A percentile compares a stretch with the other conserved stretches of the same genome.
These are phyloP conservation scores for Eremophila alpestris DNA, from an alignment of 2,797 vertebrate genomes.

Conservation along the genomic window DNA sequence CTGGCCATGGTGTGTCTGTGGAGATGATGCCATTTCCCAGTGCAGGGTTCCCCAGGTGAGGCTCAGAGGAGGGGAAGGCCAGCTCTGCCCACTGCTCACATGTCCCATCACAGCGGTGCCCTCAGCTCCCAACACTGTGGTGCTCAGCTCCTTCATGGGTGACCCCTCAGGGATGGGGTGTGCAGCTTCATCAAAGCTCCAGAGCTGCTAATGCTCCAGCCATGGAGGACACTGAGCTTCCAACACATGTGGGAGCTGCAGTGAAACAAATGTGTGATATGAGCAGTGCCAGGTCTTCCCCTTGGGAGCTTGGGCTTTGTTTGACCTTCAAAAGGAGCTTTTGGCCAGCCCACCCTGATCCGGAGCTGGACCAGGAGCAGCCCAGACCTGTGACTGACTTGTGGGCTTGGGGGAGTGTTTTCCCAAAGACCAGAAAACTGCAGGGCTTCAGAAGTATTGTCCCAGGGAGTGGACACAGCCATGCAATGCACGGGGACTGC, in stretches of 20 bases:
- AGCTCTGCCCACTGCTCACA: not conserved
- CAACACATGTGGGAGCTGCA: not conserved
- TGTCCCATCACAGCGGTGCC: not conserved
- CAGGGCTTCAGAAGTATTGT: not conserved
- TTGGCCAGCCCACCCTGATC: not conserved
- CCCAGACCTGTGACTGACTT: not conserved
- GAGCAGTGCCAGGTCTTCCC: not conserved
- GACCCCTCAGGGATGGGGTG: accelerated
- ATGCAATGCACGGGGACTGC: accelerated
- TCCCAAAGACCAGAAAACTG: not conserved
- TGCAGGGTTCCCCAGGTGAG: accelerated
- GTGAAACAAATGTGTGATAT: not conserved
- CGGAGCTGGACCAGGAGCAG: not conserved
- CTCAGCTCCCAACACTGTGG: accelerated
- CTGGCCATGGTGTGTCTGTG: accelerated
- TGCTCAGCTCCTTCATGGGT: not conserved
- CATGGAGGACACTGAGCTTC: not conserved
- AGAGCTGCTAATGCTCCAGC: not conserved
- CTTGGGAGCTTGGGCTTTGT: not conserved
- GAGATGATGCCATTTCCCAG: not conserved
- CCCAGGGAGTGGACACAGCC: not conserved
- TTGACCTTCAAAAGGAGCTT: not conserved
- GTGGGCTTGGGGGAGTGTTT: not conserved
- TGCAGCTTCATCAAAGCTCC: not conserved
- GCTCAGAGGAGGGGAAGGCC: accelerated